These are phyloP conservation scores for Carassius gibelio DNA, from an alignment of 2,113 vertebrate species.

Conservation along the genomic window DNA sequence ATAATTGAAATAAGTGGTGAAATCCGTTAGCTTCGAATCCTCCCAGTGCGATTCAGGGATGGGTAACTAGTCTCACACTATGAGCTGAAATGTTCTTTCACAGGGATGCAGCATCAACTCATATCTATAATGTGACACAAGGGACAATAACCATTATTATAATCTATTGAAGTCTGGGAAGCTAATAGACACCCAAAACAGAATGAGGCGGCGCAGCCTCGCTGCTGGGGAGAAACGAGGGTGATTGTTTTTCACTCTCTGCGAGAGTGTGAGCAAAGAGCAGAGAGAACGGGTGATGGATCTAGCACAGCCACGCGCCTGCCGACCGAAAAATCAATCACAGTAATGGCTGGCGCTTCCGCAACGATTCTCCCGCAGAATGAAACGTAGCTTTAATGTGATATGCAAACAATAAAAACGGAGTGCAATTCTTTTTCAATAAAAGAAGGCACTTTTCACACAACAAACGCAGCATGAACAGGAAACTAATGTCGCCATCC, in stretches of 20 bases:
- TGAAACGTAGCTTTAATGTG: constrained; percentile 51
- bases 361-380: constrained; percentile 48
- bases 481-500: constrained; percentile 53
- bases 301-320: constrained; percentile 49
- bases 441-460: constrained; percentile 55
- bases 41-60: constrained; percentile 45
- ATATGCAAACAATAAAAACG: constrained; percentile 60
- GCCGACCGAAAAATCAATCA: constrained; percentile 61
- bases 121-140: constrained; percentile 48
- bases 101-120: constrained; percentile 36
- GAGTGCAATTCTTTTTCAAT: constrained; percentile 54
- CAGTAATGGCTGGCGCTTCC: constrained; percentile 55
- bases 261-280: constrained; percentile 50
- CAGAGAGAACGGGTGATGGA: constrained; percentile 50
- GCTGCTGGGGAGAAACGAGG: constrained; percentile 17
- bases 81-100: constrained; percentile 51
- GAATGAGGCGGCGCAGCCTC: constrained; percentile 11
- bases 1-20: constrained; percentile 55
- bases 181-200: constrained; percentile 48
- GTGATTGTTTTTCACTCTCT: constrained; percentile 39
- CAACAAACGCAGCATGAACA: constrained; percentile 46
- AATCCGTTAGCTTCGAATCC: constrained; percentile 46
- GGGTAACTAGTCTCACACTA: constrained; percentile 46
- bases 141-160: constrained; percentile 52
- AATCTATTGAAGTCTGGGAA: constrained; percentile 52